A percentile compares a stretch with the other conserved stretches of the same genome.
phyloP scores from a whole-genome alignment of 2,113 vertebrate genomes.

The Dicerorhinus sumatrensis region DNA sequence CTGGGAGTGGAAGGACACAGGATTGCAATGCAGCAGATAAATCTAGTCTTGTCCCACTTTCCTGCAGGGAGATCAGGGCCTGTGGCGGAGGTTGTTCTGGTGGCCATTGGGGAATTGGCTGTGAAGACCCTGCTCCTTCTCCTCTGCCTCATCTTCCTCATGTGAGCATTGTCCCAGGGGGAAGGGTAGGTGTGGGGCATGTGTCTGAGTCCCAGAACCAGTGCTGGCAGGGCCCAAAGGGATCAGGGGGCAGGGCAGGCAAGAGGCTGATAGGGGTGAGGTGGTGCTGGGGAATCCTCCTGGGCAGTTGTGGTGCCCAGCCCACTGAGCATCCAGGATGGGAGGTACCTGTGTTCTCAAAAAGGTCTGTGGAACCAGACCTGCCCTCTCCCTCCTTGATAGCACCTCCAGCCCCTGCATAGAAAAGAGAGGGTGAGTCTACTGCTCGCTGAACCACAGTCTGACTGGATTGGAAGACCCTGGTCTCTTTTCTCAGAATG shows the following conservation, averaged over 20 bases:
- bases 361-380: not conserved
- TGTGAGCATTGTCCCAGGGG: not conserved
- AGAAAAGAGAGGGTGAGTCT: not conserved
- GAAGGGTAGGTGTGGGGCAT: accelerated
- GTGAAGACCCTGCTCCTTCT: not conserved
- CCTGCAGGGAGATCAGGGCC: not conserved
- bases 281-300: no score
- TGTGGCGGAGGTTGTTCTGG: not conserved
- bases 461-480: not conserved
- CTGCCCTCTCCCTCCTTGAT: not conserved
- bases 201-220: no score
- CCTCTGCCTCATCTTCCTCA: not conserved
- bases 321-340: no score
- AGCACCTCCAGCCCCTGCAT: not conserved
- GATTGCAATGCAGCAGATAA: accelerated
- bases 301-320: no score
- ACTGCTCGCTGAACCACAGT: no score
- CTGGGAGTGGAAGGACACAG: accelerated
- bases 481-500: not conserved
- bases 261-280: not conserved
- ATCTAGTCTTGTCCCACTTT: not conserved
- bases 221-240: accelerated
- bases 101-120: not conserved
- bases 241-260: no score
- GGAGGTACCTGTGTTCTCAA: not conserved